Base-by-base conservation (phyloP, 2,113 vertebrate genomes). In the Pantherophis guttatus region DNA sequence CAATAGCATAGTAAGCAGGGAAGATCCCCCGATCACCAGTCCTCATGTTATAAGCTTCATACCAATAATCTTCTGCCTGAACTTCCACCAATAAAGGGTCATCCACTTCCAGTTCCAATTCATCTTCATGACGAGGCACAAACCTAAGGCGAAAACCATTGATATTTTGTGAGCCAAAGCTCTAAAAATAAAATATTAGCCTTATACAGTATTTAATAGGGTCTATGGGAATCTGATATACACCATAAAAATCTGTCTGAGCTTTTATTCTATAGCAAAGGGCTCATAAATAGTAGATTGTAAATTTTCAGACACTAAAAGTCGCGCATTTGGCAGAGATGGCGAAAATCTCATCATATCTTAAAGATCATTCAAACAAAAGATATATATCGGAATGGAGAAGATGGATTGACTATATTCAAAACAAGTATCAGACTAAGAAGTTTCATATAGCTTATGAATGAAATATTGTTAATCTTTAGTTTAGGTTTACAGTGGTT, bases 61-160 rank as follows among this genome's bases (percentile, higher is more conserved):
- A 99, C 99, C 99, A 99, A 95, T 98, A 99, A 96, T 99, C 99
- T 94, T 99, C 99, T 0, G 98, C 99, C 97, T 99, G 99, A 59
- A 99, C 97, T 97, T 99, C 98, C 97, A 99, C 99, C 95, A 99
- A 97, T 96, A 99, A 96, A 0, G 99, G 99, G 93, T 99, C 99
- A 0, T 99, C 99, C 94, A 99, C 99, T 95, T 99, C 99, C 95
- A 99, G 97, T 97, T 99, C 99, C 93, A 99, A 95, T 96, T 99
- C 99, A 0, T 99, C 99, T 15, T 98, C 98, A 0, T 99, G 99
- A 58, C 99, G 98, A 92, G 99, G 99, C 95, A 99, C 98, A 95
- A 99, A 99, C 97, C 99, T 99, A 96, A 3, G 70, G 87, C 95
- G 88, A 91, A 91, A 91, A 55, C 75, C 70, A 95, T 9, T 93